Evolutionary conservation across 2,113 vertebrate species (phyloP).

Genomic region (Trogon surrucura): DNA sequence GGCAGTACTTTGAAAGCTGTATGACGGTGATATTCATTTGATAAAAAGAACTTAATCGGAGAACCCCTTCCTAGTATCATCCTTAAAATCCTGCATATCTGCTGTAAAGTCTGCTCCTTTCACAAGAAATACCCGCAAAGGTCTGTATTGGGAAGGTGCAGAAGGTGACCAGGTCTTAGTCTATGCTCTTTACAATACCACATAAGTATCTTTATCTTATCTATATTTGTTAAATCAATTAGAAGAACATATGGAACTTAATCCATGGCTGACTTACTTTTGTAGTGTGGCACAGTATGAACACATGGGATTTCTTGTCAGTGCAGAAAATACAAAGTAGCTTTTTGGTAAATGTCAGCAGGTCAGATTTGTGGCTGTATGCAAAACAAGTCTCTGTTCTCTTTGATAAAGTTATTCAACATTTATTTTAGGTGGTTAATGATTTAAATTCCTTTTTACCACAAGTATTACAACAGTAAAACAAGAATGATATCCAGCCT

Average conservation of each 20-base stretch:
- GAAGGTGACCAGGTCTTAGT: slow-evolving; percentile 7
- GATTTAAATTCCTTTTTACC: slow-evolving; percentile 9
- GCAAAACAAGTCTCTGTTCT: not conserved
- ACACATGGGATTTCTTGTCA: slow-evolving; percentile 9
- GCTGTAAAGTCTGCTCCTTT: not conserved
- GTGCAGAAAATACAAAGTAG: not conserved
- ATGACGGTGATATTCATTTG: not conserved
- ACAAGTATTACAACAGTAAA: not conserved
- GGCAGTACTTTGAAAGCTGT: not conserved
- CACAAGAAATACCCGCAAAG: not conserved
- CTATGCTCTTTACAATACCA: not conserved
- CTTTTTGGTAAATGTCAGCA: not conserved
- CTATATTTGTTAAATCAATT: slow-evolving; percentile 37
- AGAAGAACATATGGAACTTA: slow-evolving; percentile 61
- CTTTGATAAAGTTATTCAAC: slow-evolving; percentile 22
- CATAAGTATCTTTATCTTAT: slow-evolving; percentile 51
- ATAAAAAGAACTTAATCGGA: not conserved
- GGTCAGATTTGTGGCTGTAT: not conserved
- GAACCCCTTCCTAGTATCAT: not conserved
- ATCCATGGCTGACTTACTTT: slow-evolving; percentile 58
- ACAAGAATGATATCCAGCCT: not conserved
- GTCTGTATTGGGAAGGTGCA: not conserved
- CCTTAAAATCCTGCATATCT: not conserved
- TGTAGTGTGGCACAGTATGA: not conserved
- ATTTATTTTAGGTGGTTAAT: slow-evolving; percentile 29